Base-by-base conservation (phyloP, 92 coral and sea anemone species). In the Zoanthus sansibaricus region DNA sequence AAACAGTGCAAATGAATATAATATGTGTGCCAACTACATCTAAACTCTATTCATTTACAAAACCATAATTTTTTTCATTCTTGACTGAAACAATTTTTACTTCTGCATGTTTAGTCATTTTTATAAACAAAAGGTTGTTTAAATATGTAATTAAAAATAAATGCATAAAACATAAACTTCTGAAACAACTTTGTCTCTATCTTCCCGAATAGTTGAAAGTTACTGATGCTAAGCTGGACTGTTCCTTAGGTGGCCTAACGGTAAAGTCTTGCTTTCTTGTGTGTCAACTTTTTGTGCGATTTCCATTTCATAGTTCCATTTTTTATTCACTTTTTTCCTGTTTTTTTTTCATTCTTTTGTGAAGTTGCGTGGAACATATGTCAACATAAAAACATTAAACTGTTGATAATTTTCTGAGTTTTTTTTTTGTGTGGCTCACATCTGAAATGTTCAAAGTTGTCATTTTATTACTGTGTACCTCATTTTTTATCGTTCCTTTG, bases 191-290 rank as follows among this genome's bases (percentile, higher is more conserved):
- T 62, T 62, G 25, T 61, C 69, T 62, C 69, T 62, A 31, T 62
- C 69, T 62, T n/a, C 8, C 69, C n/a, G 69, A 62, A 62, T 62
- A 62, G 69, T 62, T 62, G 69, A 62, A 62, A 17, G 69, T 5
- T 17, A 62, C 69, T 62, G 69, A 62, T 17, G 69, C n/a, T 62
- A 62, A 62, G 10, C 69, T 62, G 69, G 69, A 62, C 69, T 62
- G n/a, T 62, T n/a, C 69, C 9, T 62, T 62, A 62, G 25, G 80
- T 56, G 58, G 59, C 46, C 13, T 49, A 76, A 56, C 16, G 33
- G 80, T 33, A 76, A 76, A 49, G 66, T 49, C 42, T 10, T 9
- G 12, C 15, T 48, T 44, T 18, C 80, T 25, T 76, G 32, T 46
- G 25, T 46, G 25, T 75, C 44, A 33, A 20, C 5, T n/a, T 21